Evolutionary conservation across 2,888 invertebrate species (phyloP), one percentile per base, ranked within the genome.

Genomic region (Caenorhabditis macrosperma): DNA sequence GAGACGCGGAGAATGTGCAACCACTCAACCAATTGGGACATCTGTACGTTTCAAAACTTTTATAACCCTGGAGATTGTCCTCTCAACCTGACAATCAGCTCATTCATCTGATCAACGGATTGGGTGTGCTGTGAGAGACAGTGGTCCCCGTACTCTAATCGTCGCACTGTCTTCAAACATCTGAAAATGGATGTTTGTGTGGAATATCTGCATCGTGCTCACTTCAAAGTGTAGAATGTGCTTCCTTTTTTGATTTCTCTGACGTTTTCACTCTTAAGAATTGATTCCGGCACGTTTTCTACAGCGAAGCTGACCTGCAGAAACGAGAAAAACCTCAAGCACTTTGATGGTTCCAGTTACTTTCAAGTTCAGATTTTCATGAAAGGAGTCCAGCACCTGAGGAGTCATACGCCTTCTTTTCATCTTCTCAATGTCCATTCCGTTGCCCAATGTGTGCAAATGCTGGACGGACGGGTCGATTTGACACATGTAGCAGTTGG

Each of bases 401-500:
- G 60, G 46, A n/a, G 81, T 81, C 22, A 60, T 74, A 48, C 81
- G 44, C 59, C 57, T 50, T 24, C 78, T 81, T 44, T 63, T 61
- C 20, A 54, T 6, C 28, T 68, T 68, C 33, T 59, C 71, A n/a
- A 81, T 52, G 26, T 71, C 63, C 7, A 20, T 44, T 38, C 83
- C 82, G 50, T 83, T 85, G 7, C 86, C 86, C 4, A 86, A 71
- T 1, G 86, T 86, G 68, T 86, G 86, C 15, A 86, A 75, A 38
- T 86, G 86, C 55, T 86, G 86, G 10, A 68, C 75, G 9, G 82
- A 61, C 1, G 86, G 85, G 20, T 85, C 86, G 12, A 83, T 67
- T 57, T 84, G 86, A 41, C 86, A 86, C 82, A 82, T 78, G 50
- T 79, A 84, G 48, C 86, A 86, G 67, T 86, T 82, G 7, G 83